These are phyloP conservation scores for Thamnophis sirtalis DNA, from an alignment of 2,113 vertebrate species.

Conservation along the genomic window DNA sequence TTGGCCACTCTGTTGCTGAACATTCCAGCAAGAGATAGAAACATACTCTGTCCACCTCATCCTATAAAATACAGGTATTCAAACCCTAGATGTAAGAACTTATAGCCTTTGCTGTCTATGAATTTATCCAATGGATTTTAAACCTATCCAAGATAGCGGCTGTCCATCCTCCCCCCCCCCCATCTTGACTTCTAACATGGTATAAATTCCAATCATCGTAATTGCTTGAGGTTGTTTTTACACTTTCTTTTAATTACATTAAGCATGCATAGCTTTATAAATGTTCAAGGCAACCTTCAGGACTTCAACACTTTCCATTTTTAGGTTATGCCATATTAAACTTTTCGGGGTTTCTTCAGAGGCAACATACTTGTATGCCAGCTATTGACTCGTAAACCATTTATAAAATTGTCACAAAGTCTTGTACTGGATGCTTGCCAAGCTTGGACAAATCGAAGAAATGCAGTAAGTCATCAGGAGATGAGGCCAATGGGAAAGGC, in stretches of 20 bases:
- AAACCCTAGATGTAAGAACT: background rate
- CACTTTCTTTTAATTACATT: background rate
- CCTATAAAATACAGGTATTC: background rate
- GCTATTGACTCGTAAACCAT: background rate
- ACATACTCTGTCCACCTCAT: background rate
- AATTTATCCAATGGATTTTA: background rate
- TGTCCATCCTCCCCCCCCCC: background rate
- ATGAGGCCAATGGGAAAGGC: background rate
- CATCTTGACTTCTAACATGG: background rate
- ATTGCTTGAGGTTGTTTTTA: background rate
- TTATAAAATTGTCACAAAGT: background rate
- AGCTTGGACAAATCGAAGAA: background rate
- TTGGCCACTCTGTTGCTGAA: too few relatives aligned
- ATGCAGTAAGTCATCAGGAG: background rate
- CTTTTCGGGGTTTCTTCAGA: background rate
- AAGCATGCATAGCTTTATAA: background rate
- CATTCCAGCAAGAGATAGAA: background rate
- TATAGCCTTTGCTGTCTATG: background rate
- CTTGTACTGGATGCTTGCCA: background rate
- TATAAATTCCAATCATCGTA: background rate
- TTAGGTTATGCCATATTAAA: background rate
- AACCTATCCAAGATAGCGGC: background rate
- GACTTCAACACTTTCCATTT: background rate
- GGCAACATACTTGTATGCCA: background rate
- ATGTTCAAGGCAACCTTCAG: background rate